Evolutionary conservation across 2,113 vertebrate species (phyloP), one percentile per base, ranked within the genome.

Genomic region (Neomonachus schauinslandi): DNA sequence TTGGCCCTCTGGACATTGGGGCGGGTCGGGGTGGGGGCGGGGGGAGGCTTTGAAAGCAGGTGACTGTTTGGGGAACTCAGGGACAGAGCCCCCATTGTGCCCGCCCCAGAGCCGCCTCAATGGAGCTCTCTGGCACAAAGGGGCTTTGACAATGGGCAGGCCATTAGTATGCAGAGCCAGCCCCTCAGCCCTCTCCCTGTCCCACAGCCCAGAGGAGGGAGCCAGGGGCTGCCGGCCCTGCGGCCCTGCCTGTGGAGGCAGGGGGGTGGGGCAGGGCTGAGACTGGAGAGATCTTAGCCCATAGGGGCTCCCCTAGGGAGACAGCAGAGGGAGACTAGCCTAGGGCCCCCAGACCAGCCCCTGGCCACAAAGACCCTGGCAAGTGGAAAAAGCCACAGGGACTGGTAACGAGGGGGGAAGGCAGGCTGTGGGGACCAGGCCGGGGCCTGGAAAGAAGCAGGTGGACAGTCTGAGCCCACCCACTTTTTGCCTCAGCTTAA

Each of bases 41-140:
- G 94, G 97, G 97, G 92, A 95, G 65, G 91, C 91, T 98, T 92
- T 98, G 98, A 98, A 98, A 98, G 98, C 98, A 98, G 98, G 98
- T 98, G 98, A 98, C 98, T 98, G 98, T 98, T 98, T 97, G 98
- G 98, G 98, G 96, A 97, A 96, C 94, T 97, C 67, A 11, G 96
- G 98, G 98, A 98, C 98, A 98, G 98, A 98, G 98, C 97, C 98
- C 97, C 97, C 98, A 97, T 98, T 98, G 98, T 98, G 95, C 97
- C 98, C 11, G 95, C 98, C 97, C 97, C 97, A 0, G 97, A 97
- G 97, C 98, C 95, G 97, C 98, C 98, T 98, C 98, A 98, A 98
- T 98, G 98, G 98, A 97, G 98, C 95, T 97, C 90, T 67, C 94
- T 19, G 97, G 97, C 98, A 98, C 98, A 98, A 98, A 98, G 96